Percentiles rank a stretch among this genome's conserved stretches.
phyloP scores from a whole-genome alignment of 2,888 invertebrate species.

The Myopa tessellatipennis region DNA sequence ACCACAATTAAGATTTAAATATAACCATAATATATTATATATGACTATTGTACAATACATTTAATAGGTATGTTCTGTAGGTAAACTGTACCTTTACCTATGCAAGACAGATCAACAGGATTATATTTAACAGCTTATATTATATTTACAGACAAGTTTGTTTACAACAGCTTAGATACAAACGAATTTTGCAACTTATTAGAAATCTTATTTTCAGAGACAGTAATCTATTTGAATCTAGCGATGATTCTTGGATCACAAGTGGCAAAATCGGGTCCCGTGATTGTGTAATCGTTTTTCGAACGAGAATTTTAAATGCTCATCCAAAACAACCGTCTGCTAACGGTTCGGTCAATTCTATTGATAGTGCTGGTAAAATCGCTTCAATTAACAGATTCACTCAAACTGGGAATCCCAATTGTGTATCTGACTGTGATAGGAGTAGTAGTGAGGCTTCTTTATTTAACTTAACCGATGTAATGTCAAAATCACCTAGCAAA shows the following conservation, averaged over 20 bases:
- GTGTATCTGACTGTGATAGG: slow-evolving; percentile 19
- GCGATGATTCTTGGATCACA: slow-evolving; percentile 69
- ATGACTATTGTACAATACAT: no score
- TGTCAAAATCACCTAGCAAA: slow-evolving; percentile 40
- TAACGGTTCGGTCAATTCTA: slow-evolving; percentile 37
- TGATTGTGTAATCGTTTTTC: slow-evolving; percentile 75
- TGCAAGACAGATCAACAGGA: no score
- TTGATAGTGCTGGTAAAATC: slow-evolving; percentile 37
- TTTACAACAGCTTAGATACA: no score
- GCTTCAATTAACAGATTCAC: slow-evolving; percentile 3
- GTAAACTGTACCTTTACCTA: no score
- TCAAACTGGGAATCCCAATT: slow-evolving; percentile 44
- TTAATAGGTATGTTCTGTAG: no score
- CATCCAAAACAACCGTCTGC: slow-evolving; percentile 51
- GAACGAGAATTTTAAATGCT: slow-evolving; percentile 71
- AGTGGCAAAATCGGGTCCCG: slow-evolving; percentile 74
- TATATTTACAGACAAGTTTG: no score
- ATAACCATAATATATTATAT: no score
- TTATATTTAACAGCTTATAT: no score
- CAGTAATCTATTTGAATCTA: slow-evolving; percentile 41
- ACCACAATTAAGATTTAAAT: no score
- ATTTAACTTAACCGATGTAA: slow-evolving; percentile 41
- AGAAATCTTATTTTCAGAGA: slow-evolving; percentile 8
- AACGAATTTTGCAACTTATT: background rate
- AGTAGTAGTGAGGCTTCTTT: slow-evolving; percentile 15